Base-by-base conservation (phyloP, 2,113 vertebrate genomes). In the Periophthalmodon schlosseri region DNA sequence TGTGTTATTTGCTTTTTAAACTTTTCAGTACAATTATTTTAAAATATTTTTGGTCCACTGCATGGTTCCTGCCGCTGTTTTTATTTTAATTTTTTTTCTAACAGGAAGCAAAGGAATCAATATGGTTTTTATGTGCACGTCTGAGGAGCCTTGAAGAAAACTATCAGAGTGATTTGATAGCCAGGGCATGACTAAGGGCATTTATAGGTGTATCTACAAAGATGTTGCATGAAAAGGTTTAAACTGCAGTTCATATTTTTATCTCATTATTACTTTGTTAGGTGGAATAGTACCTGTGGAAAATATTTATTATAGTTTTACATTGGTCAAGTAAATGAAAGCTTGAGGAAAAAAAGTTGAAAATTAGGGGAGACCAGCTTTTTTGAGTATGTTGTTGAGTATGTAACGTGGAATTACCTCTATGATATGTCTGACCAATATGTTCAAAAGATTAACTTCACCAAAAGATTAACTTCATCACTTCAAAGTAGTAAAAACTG, bases 111-210 rank as follows among this genome's bases (percentile, higher is more conserved):
- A 68, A 68, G 39, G n/a, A 14, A 68, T 68, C 66, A 68, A 68
- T 68, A 68, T 47, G 39, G 13, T 24, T 68, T 68, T 68, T 49
- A 68, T 68, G 66, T 68, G 21, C 44, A 49, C 21, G 66, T 68
- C 66, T 49, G 63, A n/a, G 63, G 14, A 33, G 58, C 24, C 24
- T 33, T 36, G 15, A 64, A 18, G 33, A 64, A 64, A 39, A 44
- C 63, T 65, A 21, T 20, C 34, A 8, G 63, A 65, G 63, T 65
- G 33, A 65, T 65, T 65, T 65, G 63, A 39, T 39, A 65, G 16
- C 63, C 18, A n/a, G 18, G 34, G 18, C 63, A 65, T 65, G 60
- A 63, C 60, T 63, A 65, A 65, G 63, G 63, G 44, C 63, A 21
- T 65, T 65, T 39, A 44, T 44, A 65, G 63, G 28, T 63, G 9